Evolutionary conservation across 2,797 vertebrate species (phyloP).

Genomic region (Trichosurus vulpecula): DNA sequence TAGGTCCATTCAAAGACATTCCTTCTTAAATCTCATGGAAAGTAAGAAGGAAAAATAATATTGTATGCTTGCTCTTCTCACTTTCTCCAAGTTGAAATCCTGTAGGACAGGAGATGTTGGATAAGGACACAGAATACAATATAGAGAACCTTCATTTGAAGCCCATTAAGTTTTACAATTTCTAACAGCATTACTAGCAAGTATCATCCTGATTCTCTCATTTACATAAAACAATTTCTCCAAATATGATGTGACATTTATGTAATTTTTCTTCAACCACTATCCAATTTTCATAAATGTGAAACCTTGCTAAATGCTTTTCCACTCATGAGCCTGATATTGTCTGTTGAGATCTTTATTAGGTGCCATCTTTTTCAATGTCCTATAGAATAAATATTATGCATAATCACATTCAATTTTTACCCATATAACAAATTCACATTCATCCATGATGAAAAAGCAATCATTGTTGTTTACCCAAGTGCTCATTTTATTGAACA

Average conservation of each 20-base stretch:
- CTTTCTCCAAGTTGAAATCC: background rate
- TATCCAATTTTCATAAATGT: background rate
- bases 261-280: slow-evolving; percentile 47
- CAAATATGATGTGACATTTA: slow-evolving; percentile 30
- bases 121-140: background rate
- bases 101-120: background rate
- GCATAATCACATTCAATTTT: background rate
- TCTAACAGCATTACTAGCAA: background rate
- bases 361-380: background rate
- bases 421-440: slow-evolving; percentile 35
- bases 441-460: slow-evolving; percentile 21
- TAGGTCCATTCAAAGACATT: background rate
- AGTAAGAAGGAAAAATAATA: background rate
- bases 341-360: background rate
- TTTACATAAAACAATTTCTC: slow-evolving; percentile 41
- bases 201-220: background rate
- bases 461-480: slow-evolving; percentile 48
- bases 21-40: background rate
- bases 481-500: background rate
- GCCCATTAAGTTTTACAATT: background rate
- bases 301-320: slow-evolving; percentile 7
- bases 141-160: background rate
- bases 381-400: background rate
- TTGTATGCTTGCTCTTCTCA: background rate
- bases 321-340: background rate